phyloP scores from a whole-genome alignment of 2,797 vertebrate species.

The Girardinus metallicus region DNA sequence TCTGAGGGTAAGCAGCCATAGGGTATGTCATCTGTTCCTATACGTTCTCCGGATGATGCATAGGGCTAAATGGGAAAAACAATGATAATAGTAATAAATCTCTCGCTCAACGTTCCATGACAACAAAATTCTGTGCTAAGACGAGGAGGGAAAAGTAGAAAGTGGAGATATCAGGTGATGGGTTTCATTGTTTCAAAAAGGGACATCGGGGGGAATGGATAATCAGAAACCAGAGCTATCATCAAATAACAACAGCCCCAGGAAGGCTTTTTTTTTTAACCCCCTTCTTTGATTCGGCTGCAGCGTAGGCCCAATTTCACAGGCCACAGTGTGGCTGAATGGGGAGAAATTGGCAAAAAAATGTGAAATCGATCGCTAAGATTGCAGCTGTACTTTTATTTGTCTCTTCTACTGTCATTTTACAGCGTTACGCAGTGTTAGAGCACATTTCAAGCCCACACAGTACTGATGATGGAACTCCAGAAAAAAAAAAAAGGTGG shows the following conservation, averaged over 20 bases:
- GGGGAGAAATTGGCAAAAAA: conserved; percentile 86
- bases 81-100: conserved; percentile 58
- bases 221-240: conserved; percentile 77
- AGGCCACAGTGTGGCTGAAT: conserved; percentile 77
- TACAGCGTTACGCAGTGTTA: conserved; percentile 76
- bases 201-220: conserved; percentile 60
- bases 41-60: conserved; percentile 7
- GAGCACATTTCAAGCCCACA: conserved; percentile 75
- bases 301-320: conserved; percentile 88
- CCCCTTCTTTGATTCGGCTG: conserved; percentile 76
- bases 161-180: conserved; percentile 75
- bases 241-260: conserved; percentile 76
- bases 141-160: conserved; percentile 54
- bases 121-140: conserved; percentile 43
- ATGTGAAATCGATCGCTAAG: conserved; percentile 88
- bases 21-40: conserved; percentile 29
- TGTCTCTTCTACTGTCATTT: conserved; percentile 81
- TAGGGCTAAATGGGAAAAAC: not conserved
- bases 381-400: conserved; percentile 88
- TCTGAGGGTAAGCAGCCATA: conserved; percentile 14
- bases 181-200: conserved; percentile 68
- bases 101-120: conserved; percentile 62
- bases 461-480: conserved; percentile 73
- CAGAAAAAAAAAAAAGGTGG: conserved; percentile 7
- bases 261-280: conserved; percentile 75